Evolutionary conservation across 2,888 invertebrate genomes (phyloP).

Genomic region (Crocallis elinguaria): DNA sequence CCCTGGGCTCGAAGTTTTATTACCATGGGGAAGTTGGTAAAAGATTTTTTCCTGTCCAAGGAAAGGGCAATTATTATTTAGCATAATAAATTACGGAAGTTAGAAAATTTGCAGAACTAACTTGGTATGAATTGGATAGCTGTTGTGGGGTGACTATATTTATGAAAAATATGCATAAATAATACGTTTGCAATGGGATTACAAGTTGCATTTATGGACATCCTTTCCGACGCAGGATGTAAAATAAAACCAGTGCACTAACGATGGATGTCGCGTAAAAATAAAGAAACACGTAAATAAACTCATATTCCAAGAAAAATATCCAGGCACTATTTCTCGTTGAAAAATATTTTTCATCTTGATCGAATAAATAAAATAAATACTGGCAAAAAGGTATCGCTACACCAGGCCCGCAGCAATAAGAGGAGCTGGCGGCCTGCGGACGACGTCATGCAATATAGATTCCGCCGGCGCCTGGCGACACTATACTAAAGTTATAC

Average conservation of each 20-base stretch:
- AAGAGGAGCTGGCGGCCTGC: constrained; percentile 43
- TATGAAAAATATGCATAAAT: no score
- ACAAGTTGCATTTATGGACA: no score
- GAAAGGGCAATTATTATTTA: constrained; percentile 40
- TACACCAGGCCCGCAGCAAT: constrained; percentile 51
- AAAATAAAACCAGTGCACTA: no score
- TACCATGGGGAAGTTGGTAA: constrained; percentile 29
- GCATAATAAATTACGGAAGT: constrained; percentile 41
- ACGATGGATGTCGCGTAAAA: no score
- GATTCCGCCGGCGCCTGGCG: constrained; percentile 42
- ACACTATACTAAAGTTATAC: not conserved
- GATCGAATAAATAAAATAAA: constrained; percentile 37
- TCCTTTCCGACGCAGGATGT: no score
- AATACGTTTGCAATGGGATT: no score
- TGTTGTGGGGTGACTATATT: constrained; percentile 4
- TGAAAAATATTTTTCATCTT: not conserved
- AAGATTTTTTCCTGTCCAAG: constrained; percentile 30
- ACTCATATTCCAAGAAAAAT: not conserved
- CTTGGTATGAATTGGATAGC: constrained; percentile 19
- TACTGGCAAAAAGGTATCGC: constrained; percentile 41
- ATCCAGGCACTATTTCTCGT: not conserved
- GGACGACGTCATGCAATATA: constrained; percentile 54
- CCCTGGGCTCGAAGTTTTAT: constrained; percentile 31
- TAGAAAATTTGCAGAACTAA: constrained; percentile 25
- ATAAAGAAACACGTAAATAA: no score